Base-by-base conservation (phyloP, 2,113 vertebrate species). In the Lipotes vexillifer region DNA sequence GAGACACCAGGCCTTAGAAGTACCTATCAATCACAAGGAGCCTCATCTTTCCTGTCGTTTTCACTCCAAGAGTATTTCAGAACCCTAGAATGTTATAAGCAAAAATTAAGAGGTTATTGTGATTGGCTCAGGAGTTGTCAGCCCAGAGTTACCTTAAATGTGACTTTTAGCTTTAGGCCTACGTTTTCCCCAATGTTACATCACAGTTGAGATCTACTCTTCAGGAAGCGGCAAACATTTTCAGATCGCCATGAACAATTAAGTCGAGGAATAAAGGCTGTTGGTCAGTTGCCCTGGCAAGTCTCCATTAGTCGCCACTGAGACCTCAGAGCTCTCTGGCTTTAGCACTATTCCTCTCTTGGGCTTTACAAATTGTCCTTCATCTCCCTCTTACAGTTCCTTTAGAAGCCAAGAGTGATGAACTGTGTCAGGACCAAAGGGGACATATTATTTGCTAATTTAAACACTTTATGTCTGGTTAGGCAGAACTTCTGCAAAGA, bases 11-110 rank as follows among this genome's bases (percentile, higher is more conserved):
- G 80, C 66, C 85, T 88, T 52, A 82, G 85, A 83, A 95, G 65
- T 95, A 86, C 95, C 65, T 75, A 93, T 95, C 90, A 97, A 93
- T 96, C 88, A 97, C 2, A 96, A 65, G 41, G 36, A 78, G 55
- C 20, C 33, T 96, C 89, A 85, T 80, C 38, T 94, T 95, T 57
- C 38, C 31, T 91, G 88, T 57, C 9, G 85, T 29, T 97, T 96
- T 44, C 57, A 86, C 9, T 82, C 14, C 88, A 66, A 96, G 85
- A 25, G 57, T 93, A 38, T 97, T 98, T 59, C 59, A 80, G 84
- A 80, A 94, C 63, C 83, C 80, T 31, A 55, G 87, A 69, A 94
- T 65, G 46, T 89, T 81, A 14, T 14, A 10, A 74, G 41, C 31
- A 88, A 93, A 96, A 82, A 46, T 46, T 83, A 55, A 68, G 88